Evolutionary conservation across 2,113 vertebrate genomes (phyloP), one percentile per base, ranked within the genome.

Genomic region (Bostrychus sinensis): DNA sequence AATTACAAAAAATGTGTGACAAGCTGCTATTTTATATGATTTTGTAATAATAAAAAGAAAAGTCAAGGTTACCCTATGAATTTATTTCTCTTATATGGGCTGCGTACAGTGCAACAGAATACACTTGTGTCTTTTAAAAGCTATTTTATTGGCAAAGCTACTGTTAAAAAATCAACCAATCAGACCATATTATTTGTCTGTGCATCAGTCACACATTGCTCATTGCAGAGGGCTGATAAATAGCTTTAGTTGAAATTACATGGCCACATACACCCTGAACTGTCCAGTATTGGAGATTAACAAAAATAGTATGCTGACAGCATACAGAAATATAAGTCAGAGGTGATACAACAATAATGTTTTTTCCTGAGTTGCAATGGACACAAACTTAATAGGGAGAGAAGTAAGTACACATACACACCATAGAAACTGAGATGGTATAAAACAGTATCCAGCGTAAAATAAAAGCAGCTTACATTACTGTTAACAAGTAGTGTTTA

Each of bases 401-500:
- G 5, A 25, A 51, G 11, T 26, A 10, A 3, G 37, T 55, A 66
- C 48, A 77, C 17, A 56, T 28, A 39, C 50, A 73, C 68, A 38
- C 53, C 34, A 32, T 67, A 34, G 74, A 62, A 19, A 36, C 16
- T 30, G 50, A 41, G 64, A 75, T 66, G 36, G 28, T 53, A 41
- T 56, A 28, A 70, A 69, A 75, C 50, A 41, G 57, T 28, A 22
- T 62, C 74, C 43, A 70, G 45, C 42, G 32, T 20, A 62, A 76
- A 81, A 74, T 56, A 66, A 72, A 66, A 86, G 85, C 82, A 89
- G 86, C 86, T 81, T 84, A 62, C 48, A 22, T 77, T 55, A 77
- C 59, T 28, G 65, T 82, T 85, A 23, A 63, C 68, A 71, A 51
- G 55, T 62, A 48, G 13, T 48, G 12, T 75, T 50, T 73, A 59